A percentile compares a stretch with the other conserved stretches of the same genome.
phyloP scores from a whole-genome alignment of 92 coral and sea anemone species.

The Porites divaricata region DNA sequence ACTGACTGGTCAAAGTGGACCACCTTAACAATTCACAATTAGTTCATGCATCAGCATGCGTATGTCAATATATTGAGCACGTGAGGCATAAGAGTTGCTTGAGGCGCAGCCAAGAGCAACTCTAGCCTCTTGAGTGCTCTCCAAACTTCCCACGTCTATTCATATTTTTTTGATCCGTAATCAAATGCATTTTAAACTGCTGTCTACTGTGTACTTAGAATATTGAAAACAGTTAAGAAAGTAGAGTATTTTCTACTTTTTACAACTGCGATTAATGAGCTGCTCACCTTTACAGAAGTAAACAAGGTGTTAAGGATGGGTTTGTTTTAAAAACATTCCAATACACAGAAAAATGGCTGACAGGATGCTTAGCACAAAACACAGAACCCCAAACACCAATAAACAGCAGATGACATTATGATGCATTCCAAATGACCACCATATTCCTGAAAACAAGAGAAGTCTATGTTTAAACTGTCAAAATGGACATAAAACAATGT shows the following conservation, averaged over 20 bases:
- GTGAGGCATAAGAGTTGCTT: no score
- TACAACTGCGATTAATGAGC: not conserved
- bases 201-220: not conserved
- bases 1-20: no score
- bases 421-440: slow-evolving; percentile 73
- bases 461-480: not conserved
- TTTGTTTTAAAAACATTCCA: slow-evolving; percentile 79
- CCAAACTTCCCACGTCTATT: no score
- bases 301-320: not conserved
- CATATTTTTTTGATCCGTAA: no score
- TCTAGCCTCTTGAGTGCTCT: no score
- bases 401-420: slow-evolving; percentile 74
- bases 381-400: slow-evolving; percentile 68
- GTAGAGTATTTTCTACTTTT: no score
- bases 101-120: no score
- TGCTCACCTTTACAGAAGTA: not conserved
- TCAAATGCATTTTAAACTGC: no score
- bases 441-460: slow-evolving; percentile 5
- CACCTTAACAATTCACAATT: no score
- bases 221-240: no score
- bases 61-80: no score
- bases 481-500: not conserved
- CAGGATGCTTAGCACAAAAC: slow-evolving; percentile 53
- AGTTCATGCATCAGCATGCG: no score
- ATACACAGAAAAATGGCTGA: slow-evolving; percentile 77